Evolutionary conservation across 37 sponge, comb jelly and placozoan species (phyloP), one percentile per base, ranked within the genome.

Genomic region (Axinella damicornis): DNA sequence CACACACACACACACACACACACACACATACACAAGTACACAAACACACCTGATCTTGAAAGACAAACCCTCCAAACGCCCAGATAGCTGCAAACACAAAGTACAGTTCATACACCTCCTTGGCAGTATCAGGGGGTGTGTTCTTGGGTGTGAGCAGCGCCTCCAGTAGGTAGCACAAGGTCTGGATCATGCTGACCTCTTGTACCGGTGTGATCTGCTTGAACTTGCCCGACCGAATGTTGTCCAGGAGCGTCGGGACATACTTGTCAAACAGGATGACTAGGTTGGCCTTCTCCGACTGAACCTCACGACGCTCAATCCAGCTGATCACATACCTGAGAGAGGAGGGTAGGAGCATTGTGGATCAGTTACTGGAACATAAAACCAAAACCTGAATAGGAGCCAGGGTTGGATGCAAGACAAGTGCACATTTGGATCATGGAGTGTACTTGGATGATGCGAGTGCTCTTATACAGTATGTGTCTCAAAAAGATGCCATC

Each of bases 61-160:
- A 98, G 92, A 96, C 94, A 52, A 96, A 87, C 21, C 99, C 99
- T 63, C 99, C 99, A 87, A 96, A 98, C 25, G 99, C 99, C 99
- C 99, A 98, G 5, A 98, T 95, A 62, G 99, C 97, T 57, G 95
- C 96, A 78, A 96, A 98, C 62, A 98, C 97, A 83, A 98, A 98
- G 86, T 94, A 98, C 30, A 98, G 89, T 61, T 98, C 99, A 59
- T 96, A 98, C 65, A 87, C 82, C 57, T 98, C 99, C 84, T 98
- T 98, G 79, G 89, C 85, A 35, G 94, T 94, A 78, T 98, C 99
- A 31, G 96, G 94, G 22, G 99, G 99, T 17, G 96, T 94, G 92
- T 94, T 96, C 76, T 92, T 79, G 16, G 95, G 93, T 19, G 93
- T 96, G 35, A 98, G 93, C 46, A 96, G 76, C 27, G 90, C 82